phyloP scores from a whole-genome alignment of 1,140 invertebrate species.

The Riptortus pedestris region DNA sequence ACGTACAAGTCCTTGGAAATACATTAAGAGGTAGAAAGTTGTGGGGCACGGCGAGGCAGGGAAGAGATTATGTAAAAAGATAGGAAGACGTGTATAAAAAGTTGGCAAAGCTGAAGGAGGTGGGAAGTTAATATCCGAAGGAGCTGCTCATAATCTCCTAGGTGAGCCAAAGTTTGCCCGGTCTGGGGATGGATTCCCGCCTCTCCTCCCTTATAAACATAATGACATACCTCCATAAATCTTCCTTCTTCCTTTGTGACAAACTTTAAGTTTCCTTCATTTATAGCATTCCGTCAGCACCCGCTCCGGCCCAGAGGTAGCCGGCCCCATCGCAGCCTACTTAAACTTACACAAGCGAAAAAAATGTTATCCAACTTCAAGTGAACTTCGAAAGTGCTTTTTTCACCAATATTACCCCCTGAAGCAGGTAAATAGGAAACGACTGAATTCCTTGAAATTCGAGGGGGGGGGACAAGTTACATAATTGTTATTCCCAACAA shows the following conservation, averaged over 20 bases:
- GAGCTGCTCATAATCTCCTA: neutral
- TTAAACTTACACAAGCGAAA: too few species aligned
- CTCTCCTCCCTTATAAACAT: neutral
- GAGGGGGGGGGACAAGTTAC: too few species aligned
- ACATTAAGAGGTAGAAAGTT: too few species aligned
- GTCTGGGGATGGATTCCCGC: neutral
- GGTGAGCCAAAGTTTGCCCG: neutral
- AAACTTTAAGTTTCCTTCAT: neutral
- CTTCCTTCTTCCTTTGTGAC: neutral
- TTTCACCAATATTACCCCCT: too few species aligned
- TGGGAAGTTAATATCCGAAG: slow-evolving; percentile 7
- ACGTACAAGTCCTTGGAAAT: too few species aligned
- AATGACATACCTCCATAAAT: slow-evolving; percentile 8
- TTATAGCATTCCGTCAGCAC: neutral
- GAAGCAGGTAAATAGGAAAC: too few species aligned
- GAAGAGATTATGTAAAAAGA: neutral
- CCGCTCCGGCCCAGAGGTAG: too few species aligned
- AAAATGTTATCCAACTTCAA: too few species aligned
- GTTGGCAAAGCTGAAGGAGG: neutral
- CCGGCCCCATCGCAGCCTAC: too few species aligned
- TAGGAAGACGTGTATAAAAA: neutral
- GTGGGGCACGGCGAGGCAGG: neutral
- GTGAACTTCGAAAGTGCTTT: too few species aligned
- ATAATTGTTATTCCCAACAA: too few species aligned
- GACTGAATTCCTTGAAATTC: too few species aligned